Base-by-base conservation (phyloP, 92 coral and sea anemone species). In the Paragorgia papillata region DNA sequence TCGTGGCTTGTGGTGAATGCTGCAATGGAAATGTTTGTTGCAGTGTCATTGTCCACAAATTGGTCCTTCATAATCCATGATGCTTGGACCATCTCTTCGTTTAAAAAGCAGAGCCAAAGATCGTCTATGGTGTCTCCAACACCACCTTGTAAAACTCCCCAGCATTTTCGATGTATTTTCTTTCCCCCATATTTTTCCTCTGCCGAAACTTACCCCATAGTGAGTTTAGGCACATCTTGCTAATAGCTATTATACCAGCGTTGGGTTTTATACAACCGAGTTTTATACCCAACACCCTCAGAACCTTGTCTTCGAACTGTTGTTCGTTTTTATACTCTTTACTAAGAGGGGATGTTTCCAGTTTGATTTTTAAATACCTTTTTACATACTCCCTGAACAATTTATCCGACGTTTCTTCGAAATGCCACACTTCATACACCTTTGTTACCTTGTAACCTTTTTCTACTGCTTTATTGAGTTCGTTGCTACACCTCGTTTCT, bases 191-290 rank as follows among this genome's bases (percentile, higher is more conserved):
- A 18, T 76, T 60, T 20, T 56, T 37, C 62, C 56, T 2, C 35
- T 75, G 83, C 0, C 83, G 75, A 53, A 66, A 79, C 43, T 55
- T 79, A 1, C 83, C 83, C 83, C 83, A 79, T 1, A 77, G 41
- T 3, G 4, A 0, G 51, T 74, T 74, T 39, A 75, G 61, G 5
- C 81, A 75, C n/a, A 75, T 7, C 43, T 75, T 75, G 15, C 33
- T 20, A 3, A 75, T 75, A 56, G 68, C 61, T 75, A 65, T 30
- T 53, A 49, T 46, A 19, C 37, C 27, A 7, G 66, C 0, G 40
- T 76, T 76, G 62, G 10, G 40, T 37, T 57, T 22, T 21, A 57
- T 57, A 3, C 24, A 25, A 57, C 63, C 63, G 1, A 57, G 63
- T 9, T 57, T 57, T 1, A 77, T 63, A 27, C 62, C 28, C 0